Evolutionary conservation across 2,113 vertebrate genomes (phyloP), one percentile per base, ranked within the genome.

Genomic region (Cynopterus brachyotis): DNA sequence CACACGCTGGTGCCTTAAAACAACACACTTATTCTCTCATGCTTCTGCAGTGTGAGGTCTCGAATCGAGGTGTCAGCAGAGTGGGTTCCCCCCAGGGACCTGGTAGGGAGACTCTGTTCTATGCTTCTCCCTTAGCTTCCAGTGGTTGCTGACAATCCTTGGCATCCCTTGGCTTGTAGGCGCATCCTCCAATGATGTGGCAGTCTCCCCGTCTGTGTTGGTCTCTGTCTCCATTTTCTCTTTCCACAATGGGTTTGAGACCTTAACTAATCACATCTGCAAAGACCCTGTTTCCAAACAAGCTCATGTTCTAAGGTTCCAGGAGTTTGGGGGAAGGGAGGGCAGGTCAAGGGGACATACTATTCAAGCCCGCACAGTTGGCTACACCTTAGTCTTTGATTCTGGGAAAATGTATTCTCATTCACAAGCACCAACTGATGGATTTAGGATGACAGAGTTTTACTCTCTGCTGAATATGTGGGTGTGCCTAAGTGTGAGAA

Each of bases 141-240:
- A 16, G 16, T 2, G 19, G 19, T 20, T 6, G 30, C 42, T 15
- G 37, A 32, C 45, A 60, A 4, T 9, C 2, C 16, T 15, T 30
- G n/a, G 6, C 28, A 17, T 24, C 24, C 28, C 10, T 28, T 42
- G 12, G 40, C 4, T 45, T 66, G 28, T 1, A 24, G 16, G 26
- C 8, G 5, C 1, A 0, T 40, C 59, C n/a, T 59, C 16, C 6
- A 28, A 3, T 30, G 16, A 59, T 12, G 0, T 42, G 24, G 13
- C 5, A 2, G 17, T 66, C 30, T 50, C 22, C 40, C 3, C 1
- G 9, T 55, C 75, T 13, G 32, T 26, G 1, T 5, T 37, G 28
- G 24, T 53, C 12, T 53, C 70, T 4, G n/a, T 32, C 37, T 80
- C 75, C 50, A 2, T 32, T 75, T 50, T 57, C 75, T 87, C 32